Conservation (phyloP, 1,140 invertebrate species). For the fruit fly (Drosophila melanogaster) region DNA sequence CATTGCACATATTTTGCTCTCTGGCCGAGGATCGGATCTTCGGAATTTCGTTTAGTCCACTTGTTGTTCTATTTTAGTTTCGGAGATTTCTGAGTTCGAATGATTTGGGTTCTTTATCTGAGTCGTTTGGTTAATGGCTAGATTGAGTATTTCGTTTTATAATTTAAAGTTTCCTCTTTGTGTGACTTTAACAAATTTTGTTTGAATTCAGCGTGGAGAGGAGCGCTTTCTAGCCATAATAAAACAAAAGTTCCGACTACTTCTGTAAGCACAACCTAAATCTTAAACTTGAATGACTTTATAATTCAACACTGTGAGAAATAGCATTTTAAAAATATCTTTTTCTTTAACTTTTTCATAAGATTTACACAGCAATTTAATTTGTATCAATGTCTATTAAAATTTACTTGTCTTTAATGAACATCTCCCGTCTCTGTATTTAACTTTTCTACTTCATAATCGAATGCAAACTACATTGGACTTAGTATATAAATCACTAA, state of each 20-base stretch:
- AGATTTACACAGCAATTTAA: slow-evolving; percentile 1
- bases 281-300: too few species aligned
- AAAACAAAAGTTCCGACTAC: slow-evolving; percentile 4
- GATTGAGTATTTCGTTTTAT: slow-evolving; percentile 10
- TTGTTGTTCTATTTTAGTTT: slow-evolving; percentile 18
- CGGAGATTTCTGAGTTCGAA: slow-evolving; percentile 12
- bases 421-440: neutral
- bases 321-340: too few species aligned
- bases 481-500: slow-evolving; percentile 32
- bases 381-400: slow-evolving; percentile 6
- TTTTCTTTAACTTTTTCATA: neutral
- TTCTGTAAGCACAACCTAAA: too few species aligned
- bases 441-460: slow-evolving; percentile 9
- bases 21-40: slow-evolving; percentile 64
- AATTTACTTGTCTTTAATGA: neutral
- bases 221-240: neutral
- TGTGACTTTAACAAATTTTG: slow-evolving; percentile 73
- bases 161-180: slow-evolving; percentile 4
- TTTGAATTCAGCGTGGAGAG: slow-evolving; percentile 54
- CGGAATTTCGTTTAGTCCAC: slow-evolving; percentile 30
- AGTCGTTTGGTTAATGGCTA: slow-evolving; percentile 8
- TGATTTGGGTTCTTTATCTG: slow-evolving; percentile 8
- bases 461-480: slow-evolving; percentile 20
- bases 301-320: too few species aligned
- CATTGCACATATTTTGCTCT: slow-evolving; percentile 88